Evolutionary conservation across 2,113 vertebrate species (phyloP).

Genomic region (Todiramphus chloris): DNA sequence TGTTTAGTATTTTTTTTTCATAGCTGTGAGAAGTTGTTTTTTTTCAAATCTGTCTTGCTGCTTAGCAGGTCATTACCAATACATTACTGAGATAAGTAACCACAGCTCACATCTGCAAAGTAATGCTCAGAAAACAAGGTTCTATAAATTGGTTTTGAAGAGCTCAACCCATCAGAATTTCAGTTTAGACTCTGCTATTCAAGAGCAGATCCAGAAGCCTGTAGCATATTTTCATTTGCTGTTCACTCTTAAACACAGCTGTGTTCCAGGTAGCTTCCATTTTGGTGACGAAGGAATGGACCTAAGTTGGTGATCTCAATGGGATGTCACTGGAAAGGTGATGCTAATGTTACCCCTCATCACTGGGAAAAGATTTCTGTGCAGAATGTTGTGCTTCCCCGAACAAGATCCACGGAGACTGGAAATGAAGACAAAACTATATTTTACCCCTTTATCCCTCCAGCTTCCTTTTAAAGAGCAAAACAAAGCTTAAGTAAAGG

Average conservation of each 20-base stretch:
- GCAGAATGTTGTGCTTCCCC: background rate
- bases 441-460: background rate
- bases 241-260: background rate
- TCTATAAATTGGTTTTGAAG: background rate
- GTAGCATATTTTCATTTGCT: background rate
- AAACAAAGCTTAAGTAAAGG: background rate
- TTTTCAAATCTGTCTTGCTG: background rate
- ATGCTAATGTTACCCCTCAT: background rate
- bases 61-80: background rate
- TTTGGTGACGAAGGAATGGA: background rate
- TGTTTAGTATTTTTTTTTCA: background rate
- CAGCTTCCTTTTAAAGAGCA: background rate
- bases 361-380: background rate
- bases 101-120: background rate
- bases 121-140: background rate
- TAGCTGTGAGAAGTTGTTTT: background rate
- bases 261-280: background rate
- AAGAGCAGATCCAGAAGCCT: background rate
- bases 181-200: background rate
- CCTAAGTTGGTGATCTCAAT: background rate
- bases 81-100: background rate
- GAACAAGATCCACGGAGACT: background rate
- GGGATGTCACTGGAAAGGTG: background rate
- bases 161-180: background rate
- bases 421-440: background rate